Conservation (phyloP, 1,140 invertebrate genomes). For the Bicyclus anynana region DNA sequence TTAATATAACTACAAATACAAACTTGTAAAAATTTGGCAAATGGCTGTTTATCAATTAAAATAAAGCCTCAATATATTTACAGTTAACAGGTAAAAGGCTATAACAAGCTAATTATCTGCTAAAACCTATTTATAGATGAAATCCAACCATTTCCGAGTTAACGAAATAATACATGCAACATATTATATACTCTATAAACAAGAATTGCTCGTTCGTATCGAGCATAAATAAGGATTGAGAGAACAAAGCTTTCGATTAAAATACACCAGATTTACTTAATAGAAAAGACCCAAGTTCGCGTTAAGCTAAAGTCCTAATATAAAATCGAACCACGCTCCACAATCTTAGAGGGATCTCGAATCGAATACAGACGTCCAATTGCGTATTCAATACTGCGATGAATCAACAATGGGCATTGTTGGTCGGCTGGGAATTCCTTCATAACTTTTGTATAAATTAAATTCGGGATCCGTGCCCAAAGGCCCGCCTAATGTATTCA, state of each 20-base stretch:
- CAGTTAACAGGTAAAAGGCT: too few relatives aligned
- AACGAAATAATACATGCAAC: too few relatives aligned
- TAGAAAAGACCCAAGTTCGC: background rate
- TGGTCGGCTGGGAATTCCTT: constrained; percentile 13
- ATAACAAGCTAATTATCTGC: too few relatives aligned
- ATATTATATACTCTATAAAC: too few relatives aligned
- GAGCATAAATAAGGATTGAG: background rate
- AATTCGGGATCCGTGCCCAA: background rate
- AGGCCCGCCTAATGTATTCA: too few relatives aligned
- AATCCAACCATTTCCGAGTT: too few relatives aligned
- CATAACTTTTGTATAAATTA: constrained; percentile 6
- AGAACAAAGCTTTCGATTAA: background rate
- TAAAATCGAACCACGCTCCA: constrained; percentile 15
- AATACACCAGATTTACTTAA: background rate
- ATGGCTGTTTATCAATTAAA: too few relatives aligned
- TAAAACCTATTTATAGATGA: too few relatives aligned
- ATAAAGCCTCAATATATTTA: too few relatives aligned
- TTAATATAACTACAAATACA: too few relatives aligned
- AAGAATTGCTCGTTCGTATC: too few relatives aligned
- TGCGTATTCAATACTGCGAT: constrained; percentile 17
- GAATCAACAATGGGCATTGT: constrained; percentile 23
- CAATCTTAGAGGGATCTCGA: constrained; percentile 11
- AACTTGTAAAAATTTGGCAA: too few relatives aligned
- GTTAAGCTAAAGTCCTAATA: constrained; percentile 6
- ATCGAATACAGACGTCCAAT: constrained; percentile 17